phyloP scores from a whole-genome alignment of 2,888 invertebrate species.

The Orthosia incerta region DNA sequence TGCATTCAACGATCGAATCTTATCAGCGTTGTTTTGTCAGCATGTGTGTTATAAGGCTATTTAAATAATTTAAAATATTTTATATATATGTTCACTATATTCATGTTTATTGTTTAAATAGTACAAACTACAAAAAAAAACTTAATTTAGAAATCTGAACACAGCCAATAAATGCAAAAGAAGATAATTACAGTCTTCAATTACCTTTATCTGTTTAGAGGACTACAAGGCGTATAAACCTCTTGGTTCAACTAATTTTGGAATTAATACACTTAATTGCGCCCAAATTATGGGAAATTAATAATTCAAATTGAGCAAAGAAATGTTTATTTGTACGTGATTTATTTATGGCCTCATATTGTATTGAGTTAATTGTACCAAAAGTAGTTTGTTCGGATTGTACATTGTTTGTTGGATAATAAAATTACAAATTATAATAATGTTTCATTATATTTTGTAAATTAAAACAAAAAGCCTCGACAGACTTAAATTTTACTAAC shows the following conservation, averaged over 20 bases:
- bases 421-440: slow-evolving; percentile 47
- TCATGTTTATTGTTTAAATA: slow-evolving; percentile 27
- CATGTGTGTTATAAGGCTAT: slow-evolving; percentile 51
- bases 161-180: neutral
- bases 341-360: slow-evolving; percentile 39
- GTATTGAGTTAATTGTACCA: slow-evolving; percentile 47
- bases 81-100: slow-evolving; percentile 42
- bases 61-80: slow-evolving; percentile 40
- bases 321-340: neutral
- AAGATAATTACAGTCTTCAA: neutral
- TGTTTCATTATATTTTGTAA: slow-evolving; percentile 23
- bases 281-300: neutral
- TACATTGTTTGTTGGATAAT: slow-evolving; percentile 66
- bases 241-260: neutral
- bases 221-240: neutral
- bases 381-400: slow-evolving; percentile 61
- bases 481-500: neutral
- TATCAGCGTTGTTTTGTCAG: slow-evolving; percentile 28
- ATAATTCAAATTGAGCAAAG: neutral
- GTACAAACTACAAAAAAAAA: neutral
- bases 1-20: slow-evolving; percentile 7
- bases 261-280: neutral
- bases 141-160: slow-evolving; percentile 9
- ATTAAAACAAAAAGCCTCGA: neutral
- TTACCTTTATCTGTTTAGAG: neutral